Evolutionary conservation across 2,888 invertebrate genomes (phyloP), one percentile per base, ranked within the genome.

Genomic region (Argyresthia goedartella): DNA sequence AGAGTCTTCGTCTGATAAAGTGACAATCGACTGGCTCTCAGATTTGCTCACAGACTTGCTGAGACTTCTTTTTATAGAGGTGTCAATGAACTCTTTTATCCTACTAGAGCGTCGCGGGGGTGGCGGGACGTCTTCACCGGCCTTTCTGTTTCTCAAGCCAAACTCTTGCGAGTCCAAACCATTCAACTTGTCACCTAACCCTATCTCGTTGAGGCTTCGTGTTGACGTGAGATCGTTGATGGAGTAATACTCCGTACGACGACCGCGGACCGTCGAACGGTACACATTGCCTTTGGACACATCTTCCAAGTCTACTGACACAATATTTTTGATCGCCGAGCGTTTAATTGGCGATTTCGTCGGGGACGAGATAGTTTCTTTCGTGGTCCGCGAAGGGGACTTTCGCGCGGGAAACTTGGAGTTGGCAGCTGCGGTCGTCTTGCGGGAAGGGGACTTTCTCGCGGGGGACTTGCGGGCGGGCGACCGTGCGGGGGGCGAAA

Each of bases 381-480:
- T 75, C 41, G 67, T 68, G 48, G 72, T 63, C 60, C 82, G 68
- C 1, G 84, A 78, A 1, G 85, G 85, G 0, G 84, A 85, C 58
- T 85, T 87, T 50, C 85, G 73, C 16, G 81, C 75, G 41, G 81
- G 79, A 64, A 71, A 80, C 56, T 78, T 76, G 0, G 58, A 57
- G 33, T 10, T 11, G 39, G 10, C n/a, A 3, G 39, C 3, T 11
- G 75, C 70, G 1, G 65, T 75, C 15, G 84, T 67, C 61, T 85
- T 86, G 54, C 84, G 74, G 55, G 78, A 76, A 3, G 88, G 88
- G 9, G 88, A 88, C 54, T 87, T 88, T 48, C 87, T 73, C 10
- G 84, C 70, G 13, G 89, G 89, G 25, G 89, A 88, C 60, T 88
- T 88, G 6, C 87, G 80, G 14, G 78, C 72, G 39, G 82, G 70